A percentile compares a stretch with the other conserved stretches of the same genome.
These are phyloP conservation scores for Sphenodon punctatus DNA, from an alignment of 2,797 vertebrate species.

Conservation along the genomic window DNA sequence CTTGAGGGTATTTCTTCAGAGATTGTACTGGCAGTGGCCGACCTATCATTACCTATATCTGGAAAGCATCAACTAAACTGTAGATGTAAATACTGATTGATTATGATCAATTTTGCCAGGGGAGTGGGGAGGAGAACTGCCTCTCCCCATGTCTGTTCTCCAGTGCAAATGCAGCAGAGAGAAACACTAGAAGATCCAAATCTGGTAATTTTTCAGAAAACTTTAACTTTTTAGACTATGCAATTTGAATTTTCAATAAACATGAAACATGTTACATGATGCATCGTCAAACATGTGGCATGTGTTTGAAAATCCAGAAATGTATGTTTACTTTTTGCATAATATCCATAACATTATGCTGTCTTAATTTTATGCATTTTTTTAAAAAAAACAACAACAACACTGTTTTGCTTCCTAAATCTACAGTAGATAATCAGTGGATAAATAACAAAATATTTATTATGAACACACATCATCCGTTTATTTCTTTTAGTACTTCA, in stretches of 20 bases:
- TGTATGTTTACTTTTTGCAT: conserved; percentile 5
- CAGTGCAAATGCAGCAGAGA: no score
- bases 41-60: no score
- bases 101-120: no score
- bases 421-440: neutral
- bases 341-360: no score
- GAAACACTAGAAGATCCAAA: no score
- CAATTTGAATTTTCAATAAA: neutral
- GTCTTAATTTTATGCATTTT: neutral
- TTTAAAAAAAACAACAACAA: conserved; percentile 5
- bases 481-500: neutral
- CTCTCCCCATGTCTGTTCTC: no score
- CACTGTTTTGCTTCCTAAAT: conserved; percentile 33
- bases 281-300: neutral
- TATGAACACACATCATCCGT: neutral
- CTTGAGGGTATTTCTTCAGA: no score
- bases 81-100: no score
- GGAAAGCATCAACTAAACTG: no score
- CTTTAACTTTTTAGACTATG: neutral
- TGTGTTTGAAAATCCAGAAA: neutral
- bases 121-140: no score
- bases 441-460: neutral
- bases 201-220: no score
- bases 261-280: neutral
- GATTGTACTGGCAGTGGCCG: no score